phyloP scores from a whole-genome alignment of 2,797 vertebrate species.

The Halcyon leucocephala region DNA sequence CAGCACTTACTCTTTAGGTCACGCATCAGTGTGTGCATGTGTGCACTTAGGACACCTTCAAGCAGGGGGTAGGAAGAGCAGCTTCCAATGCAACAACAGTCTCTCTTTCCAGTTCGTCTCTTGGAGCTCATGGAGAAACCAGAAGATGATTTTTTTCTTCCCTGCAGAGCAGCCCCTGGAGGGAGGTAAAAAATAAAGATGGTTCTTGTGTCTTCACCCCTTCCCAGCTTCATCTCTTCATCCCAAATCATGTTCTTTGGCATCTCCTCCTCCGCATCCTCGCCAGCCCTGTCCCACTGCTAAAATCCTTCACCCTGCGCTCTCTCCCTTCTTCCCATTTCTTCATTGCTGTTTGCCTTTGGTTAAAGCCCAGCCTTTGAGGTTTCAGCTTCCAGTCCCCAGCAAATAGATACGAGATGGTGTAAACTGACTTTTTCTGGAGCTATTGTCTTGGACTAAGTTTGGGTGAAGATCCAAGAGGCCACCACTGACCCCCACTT shows the following conservation, averaged over 20 bases:
- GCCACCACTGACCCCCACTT: neutral
- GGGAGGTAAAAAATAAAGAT: neutral
- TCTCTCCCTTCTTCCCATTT: neutral
- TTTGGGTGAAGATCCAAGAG: neutral
- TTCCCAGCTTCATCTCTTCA: neutral
- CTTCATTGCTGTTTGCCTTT: neutral
- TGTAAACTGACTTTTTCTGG: neutral
- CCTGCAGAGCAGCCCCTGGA: neutral
- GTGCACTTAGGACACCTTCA: neutral
- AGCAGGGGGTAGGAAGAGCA: neutral
- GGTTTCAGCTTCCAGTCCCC: neutral
- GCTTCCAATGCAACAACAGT: accelerated
- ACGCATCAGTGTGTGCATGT: neutral
- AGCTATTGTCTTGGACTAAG: neutral
- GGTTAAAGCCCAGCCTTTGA: neutral
- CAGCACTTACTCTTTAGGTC: neutral
- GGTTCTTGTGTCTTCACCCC: neutral
- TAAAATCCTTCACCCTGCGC: neutral
- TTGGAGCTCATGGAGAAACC: neutral
- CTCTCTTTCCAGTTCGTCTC: neutral
- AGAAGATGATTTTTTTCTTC: neutral
- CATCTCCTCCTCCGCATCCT: neutral
- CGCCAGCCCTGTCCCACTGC: neutral
- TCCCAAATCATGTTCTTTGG: neutral
- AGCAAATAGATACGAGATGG: neutral